Conservation (phyloP, 2,113 vertebrate genomes). For the Camelus bactrianus region DNA sequence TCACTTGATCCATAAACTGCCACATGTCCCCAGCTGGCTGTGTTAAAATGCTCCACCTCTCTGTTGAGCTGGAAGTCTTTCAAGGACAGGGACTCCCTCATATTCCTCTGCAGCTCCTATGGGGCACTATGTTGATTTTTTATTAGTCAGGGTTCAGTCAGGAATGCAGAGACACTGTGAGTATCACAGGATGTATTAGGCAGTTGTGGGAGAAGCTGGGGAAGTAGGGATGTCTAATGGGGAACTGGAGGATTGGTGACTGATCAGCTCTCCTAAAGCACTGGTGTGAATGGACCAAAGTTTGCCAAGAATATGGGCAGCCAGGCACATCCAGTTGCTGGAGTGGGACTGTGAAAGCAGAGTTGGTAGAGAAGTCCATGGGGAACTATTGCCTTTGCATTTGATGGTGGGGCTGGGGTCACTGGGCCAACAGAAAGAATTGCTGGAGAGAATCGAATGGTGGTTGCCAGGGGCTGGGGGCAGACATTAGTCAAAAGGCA, state of each 20-base stretch:
- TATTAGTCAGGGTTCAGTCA: not conserved
- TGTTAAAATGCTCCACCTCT: not conserved
- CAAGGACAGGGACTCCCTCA: not conserved
- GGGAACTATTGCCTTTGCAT: not conserved
- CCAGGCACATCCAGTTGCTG: not conserved
- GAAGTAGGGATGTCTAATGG: not conserved
- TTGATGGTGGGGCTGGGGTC: not conserved
- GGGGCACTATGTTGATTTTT: accelerated
- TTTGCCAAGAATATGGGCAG: not conserved
- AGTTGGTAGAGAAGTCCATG: not conserved
- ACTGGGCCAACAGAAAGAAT: not conserved
- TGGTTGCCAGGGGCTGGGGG: not conserved
- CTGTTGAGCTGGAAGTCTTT: not conserved
- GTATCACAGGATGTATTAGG: not conserved
- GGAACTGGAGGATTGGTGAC: not conserved
- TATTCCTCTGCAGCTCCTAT: not conserved
- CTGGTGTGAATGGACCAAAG: not conserved
- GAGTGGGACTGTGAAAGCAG: too few species aligned
- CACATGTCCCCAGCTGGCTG: not conserved
- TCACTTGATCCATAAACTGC: not conserved
- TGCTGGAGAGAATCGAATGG: not conserved
- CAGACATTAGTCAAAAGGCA: not conserved
- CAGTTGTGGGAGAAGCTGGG: not conserved
- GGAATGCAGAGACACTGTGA: not conserved
- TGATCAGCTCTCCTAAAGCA: not conserved